phyloP scores from a whole-genome alignment of 2,888 invertebrate genomes.

The Abscondita cerata region DNA sequence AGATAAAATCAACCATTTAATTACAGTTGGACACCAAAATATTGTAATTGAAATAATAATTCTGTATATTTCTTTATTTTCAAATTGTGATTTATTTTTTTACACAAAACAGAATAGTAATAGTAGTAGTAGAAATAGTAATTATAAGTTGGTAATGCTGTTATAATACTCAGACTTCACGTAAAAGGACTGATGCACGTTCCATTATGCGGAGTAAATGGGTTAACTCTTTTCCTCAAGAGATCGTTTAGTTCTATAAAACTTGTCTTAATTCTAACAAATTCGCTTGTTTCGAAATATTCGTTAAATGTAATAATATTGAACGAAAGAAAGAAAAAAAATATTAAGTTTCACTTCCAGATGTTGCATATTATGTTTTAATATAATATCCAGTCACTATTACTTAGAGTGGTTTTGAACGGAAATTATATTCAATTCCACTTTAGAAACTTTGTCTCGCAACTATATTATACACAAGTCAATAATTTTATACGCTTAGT shows the following conservation, averaged over 20 bases:
- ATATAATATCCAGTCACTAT: slow-evolving; percentile 22
- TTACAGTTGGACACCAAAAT: no score
- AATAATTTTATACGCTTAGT: no score
- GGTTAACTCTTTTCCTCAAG: slow-evolving; percentile 26
- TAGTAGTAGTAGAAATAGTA: slow-evolving; percentile 6
- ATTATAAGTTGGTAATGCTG: slow-evolving; percentile 24
- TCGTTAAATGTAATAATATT: not conserved
- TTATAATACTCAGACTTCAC: slow-evolving; percentile 23
- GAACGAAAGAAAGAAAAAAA: not conserved
- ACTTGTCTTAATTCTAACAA: slow-evolving; percentile 21
- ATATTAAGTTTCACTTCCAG: slow-evolving; percentile 10
- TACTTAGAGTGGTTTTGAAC: slow-evolving; percentile 28
- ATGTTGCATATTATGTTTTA: slow-evolving; percentile 26
- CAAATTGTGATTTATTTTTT: no score
- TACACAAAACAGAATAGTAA: no score
- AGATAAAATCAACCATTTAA: not conserved
- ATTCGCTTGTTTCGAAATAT: slow-evolving; percentile 9
- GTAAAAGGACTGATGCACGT: slow-evolving; percentile 23
- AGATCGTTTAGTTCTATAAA: slow-evolving; percentile 20
- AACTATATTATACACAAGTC: no score
- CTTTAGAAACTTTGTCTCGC: slow-evolving; percentile 24
- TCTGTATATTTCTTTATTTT: no score
- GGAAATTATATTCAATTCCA: slow-evolving; percentile 30
- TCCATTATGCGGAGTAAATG: slow-evolving; percentile 26
- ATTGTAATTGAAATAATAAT: no score